A percentile compares a stretch with the other conserved stretches of the same genome.
These are phyloP conservation scores for Leptopilina syphax DNA, from an alignment of 2,888 invertebrate species.

Conservation along the genomic window DNA sequence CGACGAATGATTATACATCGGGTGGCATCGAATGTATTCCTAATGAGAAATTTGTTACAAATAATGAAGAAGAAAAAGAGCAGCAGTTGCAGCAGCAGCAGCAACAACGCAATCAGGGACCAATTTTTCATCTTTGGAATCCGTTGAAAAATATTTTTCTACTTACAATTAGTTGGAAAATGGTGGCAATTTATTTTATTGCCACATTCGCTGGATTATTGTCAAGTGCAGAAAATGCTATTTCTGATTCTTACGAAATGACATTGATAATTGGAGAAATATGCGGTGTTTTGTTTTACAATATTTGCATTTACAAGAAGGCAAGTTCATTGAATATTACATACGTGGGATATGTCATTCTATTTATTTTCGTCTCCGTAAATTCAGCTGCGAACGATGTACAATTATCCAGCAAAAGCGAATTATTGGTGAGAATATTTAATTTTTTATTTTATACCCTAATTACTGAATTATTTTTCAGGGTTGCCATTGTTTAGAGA, in stretches of 20 bases:
- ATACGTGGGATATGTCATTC: conserved; percentile 77
- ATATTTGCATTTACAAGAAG: background rate
- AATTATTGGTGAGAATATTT: too few relatives aligned
- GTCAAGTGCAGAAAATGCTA: conserved; percentile 40
- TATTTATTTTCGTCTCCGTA: conserved; percentile 81
- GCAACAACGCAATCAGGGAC: conserved; percentile 53
- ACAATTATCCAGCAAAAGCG: too few relatives aligned
- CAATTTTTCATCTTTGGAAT: conserved; percentile 69
- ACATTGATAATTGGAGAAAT: conserved; percentile 2
- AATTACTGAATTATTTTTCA: too few relatives aligned
- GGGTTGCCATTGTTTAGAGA: too few relatives aligned
- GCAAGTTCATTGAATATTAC: conserved; percentile 77
- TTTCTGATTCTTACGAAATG: too few relatives aligned
- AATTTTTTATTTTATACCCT: too few relatives aligned
- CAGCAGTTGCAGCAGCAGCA: background rate
- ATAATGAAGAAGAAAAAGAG: too few relatives aligned
- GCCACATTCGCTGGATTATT: conserved; percentile 96
- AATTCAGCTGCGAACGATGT: too few relatives aligned
- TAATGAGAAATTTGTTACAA: background rate
- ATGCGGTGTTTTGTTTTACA: background rate
- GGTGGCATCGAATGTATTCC: conserved; percentile 20
- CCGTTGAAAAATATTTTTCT: conserved; percentile 86
- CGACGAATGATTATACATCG: background rate
- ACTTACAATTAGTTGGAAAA: conserved; percentile 88
- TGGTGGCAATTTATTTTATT: conserved; percentile 89